Evolutionary conservation across 2,797 vertebrate genomes (phyloP).

Genomic region (Caiman crocodilus): DNA sequence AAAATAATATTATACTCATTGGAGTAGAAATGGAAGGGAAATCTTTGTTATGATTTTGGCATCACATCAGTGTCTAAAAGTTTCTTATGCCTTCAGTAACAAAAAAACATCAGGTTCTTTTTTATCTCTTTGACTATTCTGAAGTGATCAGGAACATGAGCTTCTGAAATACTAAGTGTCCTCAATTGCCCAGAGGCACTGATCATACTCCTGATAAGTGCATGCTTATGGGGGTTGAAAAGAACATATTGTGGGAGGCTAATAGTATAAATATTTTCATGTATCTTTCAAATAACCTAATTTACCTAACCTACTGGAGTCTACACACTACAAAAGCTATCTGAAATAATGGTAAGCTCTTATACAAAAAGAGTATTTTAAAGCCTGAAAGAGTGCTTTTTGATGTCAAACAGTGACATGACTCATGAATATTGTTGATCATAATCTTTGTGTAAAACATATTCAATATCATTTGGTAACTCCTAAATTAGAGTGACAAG

Average conservation of each 20-base stretch:
- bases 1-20: not conserved
- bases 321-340: not conserved
- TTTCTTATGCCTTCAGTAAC: not conserved
- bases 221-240: fast-evolving
- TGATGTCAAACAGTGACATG: not conserved
- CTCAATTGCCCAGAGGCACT: not conserved
- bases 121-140: not conserved
- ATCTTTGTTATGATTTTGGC: not conserved
- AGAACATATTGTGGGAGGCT: fast-evolving
- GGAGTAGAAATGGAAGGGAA: not conserved
- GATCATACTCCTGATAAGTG: fast-evolving
- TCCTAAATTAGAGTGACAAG: not conserved
- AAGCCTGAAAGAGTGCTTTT: not conserved
- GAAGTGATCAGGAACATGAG: not conserved
- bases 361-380: not conserved
- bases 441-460: not conserved
- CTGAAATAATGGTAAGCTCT: not conserved
- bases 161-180: not conserved
- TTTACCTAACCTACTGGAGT: not conserved
- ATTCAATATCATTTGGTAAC: not conserved
- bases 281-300: not conserved
- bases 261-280: not conserved
- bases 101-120: not conserved
- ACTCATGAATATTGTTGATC: not conserved
- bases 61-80: not conserved